phyloP scores from a whole-genome alignment of 2,797 vertebrate species.

The Tenualosa ilisha region DNA sequence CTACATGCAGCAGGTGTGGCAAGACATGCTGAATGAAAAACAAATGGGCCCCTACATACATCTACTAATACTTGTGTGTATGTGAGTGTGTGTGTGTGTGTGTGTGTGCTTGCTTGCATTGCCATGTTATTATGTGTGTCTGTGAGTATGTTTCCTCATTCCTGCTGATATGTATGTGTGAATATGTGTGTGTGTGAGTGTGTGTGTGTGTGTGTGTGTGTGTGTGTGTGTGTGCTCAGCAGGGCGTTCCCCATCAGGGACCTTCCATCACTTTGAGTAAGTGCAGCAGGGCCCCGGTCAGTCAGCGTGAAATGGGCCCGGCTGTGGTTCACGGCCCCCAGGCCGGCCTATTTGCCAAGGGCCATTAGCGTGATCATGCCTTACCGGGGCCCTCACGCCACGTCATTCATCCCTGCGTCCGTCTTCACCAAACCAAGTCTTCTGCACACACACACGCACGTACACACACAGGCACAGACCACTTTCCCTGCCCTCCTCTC shows the following conservation, averaged over 20 bases:
- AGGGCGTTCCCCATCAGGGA: conserved; percentile 35
- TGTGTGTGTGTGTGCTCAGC: neutral
- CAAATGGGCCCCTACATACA: no score
- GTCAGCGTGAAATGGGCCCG: conserved; percentile 78
- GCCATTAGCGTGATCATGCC: conserved; percentile 75
- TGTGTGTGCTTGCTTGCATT: neutral
- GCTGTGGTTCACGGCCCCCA: conserved; percentile 73
- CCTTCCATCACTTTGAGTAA: conserved; percentile 75
- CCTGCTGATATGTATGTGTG: neutral
- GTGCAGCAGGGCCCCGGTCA: conserved; percentile 62
- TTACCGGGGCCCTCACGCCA: conserved; percentile 50
- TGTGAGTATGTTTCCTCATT: neutral
- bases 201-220: neutral
- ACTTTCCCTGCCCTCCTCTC: neutral
- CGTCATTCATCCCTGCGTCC: conserved; percentile 1
- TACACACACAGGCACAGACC: neutral
- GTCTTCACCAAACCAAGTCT: neutral
- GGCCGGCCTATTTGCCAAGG: conserved; percentile 74
- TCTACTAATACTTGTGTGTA: neutral
- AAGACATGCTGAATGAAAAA: no score
- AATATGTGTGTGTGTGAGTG: neutral
- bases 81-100: neutral
- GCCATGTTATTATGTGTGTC: neutral
- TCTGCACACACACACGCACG: neutral
- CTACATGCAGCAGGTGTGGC: no score